Evolutionary conservation across 1,140 invertebrate genomes (phyloP).

Genomic region (Hormaphis cornu): DNA sequence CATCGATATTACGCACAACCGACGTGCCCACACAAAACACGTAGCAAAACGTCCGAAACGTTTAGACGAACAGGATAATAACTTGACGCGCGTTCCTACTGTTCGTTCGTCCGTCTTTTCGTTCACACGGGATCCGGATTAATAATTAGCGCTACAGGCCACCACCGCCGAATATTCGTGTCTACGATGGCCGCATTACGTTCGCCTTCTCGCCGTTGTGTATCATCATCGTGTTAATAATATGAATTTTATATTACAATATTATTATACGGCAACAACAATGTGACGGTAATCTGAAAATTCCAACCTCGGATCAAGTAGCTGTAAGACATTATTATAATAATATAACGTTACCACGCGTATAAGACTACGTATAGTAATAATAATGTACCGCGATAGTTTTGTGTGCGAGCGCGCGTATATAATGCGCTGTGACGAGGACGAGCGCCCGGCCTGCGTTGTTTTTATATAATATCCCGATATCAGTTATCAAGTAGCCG

Average conservation of each 20-base stretch:
- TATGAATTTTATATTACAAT: neutral
- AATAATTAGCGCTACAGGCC: slow-evolving; percentile 29
- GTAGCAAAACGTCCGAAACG: neutral
- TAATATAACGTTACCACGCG: too few species aligned
- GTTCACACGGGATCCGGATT: slow-evolving; percentile 29
- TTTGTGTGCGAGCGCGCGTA: neutral
- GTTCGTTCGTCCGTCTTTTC: neutral
- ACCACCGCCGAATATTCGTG: neutral
- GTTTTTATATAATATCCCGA: too few species aligned
- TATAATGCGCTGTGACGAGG: neutral
- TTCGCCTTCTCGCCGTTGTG: slow-evolving; percentile 16
- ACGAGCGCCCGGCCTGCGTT: too few species aligned
- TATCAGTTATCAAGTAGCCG: slow-evolving; percentile 6
- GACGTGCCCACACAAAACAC: neutral
- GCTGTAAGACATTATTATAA: slow-evolving; percentile 29
- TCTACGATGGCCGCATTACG: too few species aligned
- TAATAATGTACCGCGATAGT: neutral
- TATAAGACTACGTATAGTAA: slow-evolving; percentile 6
- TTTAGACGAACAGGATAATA: slow-evolving; percentile 11
- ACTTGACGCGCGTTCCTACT: neutral
- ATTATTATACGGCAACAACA: slow-evolving; percentile 7
- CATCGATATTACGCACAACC: too few species aligned
- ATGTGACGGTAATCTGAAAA: slow-evolving; percentile 30
- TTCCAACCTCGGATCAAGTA: slow-evolving; percentile 29
- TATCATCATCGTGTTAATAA: neutral